Evolutionary conservation across 2,113 vertebrate species (phyloP).

Genomic region (Grantiella picta): DNA sequence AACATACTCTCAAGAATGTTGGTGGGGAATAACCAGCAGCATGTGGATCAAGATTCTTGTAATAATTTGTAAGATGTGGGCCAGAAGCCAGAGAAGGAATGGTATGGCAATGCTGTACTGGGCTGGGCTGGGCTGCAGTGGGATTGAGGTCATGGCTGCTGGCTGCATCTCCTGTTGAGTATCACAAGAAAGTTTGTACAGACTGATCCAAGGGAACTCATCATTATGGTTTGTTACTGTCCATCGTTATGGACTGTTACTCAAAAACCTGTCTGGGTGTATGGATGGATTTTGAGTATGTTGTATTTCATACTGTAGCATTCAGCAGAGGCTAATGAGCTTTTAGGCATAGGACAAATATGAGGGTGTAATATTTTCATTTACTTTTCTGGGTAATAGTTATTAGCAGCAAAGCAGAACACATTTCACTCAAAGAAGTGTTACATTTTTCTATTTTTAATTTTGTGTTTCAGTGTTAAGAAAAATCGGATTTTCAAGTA

Average conservation of each 20-base stretch:
- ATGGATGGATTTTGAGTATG: neutral
- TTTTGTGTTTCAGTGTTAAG: neutral
- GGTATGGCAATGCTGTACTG: neutral
- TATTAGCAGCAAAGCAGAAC: neutral
- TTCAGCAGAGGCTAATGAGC: neutral
- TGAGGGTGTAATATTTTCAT: neutral
- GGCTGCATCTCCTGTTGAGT: neutral
- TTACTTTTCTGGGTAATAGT: conserved; percentile 18
- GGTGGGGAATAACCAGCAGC: neutral
- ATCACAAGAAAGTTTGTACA: neutral
- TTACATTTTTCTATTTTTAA: neutral
- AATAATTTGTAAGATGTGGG: neutral
- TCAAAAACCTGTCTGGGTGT: neutral
- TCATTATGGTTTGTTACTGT: neutral
- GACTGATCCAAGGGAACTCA: neutral
- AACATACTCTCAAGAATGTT: neutral
- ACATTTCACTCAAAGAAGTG: neutral
- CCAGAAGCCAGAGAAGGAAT: neutral
- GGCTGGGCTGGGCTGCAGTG: neutral
- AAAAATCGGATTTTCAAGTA: neutral
- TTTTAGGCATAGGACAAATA: neutral
- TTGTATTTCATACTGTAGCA: neutral
- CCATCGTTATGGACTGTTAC: neutral
- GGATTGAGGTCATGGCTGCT: neutral
- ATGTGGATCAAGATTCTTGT: neutral